Conservation (phyloP, 2,888 invertebrate species). For the Pseudococcus jackbeardsleyi region DNA sequence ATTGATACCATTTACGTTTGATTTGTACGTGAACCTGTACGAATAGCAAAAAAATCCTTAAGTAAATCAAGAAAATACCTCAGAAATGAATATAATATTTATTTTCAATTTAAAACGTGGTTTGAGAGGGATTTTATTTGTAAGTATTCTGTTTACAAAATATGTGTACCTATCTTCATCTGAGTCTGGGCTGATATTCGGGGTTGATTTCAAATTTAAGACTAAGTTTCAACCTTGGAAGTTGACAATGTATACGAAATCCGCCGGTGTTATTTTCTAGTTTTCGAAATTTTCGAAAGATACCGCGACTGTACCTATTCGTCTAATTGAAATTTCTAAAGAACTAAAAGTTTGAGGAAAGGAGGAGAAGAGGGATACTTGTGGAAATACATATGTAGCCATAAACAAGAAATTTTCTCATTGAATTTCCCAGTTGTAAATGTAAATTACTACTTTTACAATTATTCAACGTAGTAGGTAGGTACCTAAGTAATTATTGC, state of each 20-base stretch:
- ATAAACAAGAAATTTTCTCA: background rate
- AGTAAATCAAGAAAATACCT: slow-evolving; percentile 6
- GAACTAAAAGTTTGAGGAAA: background rate
- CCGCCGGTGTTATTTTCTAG: background rate
- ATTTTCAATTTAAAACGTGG: slow-evolving; percentile 13
- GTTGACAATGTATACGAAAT: background rate
- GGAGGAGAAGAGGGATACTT: background rate
- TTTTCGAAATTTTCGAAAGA: background rate
- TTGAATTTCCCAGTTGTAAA: background rate
- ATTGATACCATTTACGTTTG: slow-evolving; percentile 82
- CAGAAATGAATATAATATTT: background rate
- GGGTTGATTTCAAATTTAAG: background rate
- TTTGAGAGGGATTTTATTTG: background rate
- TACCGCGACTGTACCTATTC: background rate
- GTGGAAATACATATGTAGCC: background rate
- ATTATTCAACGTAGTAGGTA: no score
- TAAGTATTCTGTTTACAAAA: background rate
- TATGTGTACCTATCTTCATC: no score
- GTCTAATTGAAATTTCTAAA: background rate
- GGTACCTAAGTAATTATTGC: no score
- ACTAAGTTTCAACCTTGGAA: background rate
- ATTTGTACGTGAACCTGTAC: slow-evolving; percentile 81
- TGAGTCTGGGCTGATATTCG: no score
- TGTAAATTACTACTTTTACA: background rate
- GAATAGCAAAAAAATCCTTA: slow-evolving; percentile 7